Evolutionary conservation across 2,113 vertebrate species (phyloP), one percentile per base, ranked within the genome.

Genomic region (Eclectus roratus): DNA sequence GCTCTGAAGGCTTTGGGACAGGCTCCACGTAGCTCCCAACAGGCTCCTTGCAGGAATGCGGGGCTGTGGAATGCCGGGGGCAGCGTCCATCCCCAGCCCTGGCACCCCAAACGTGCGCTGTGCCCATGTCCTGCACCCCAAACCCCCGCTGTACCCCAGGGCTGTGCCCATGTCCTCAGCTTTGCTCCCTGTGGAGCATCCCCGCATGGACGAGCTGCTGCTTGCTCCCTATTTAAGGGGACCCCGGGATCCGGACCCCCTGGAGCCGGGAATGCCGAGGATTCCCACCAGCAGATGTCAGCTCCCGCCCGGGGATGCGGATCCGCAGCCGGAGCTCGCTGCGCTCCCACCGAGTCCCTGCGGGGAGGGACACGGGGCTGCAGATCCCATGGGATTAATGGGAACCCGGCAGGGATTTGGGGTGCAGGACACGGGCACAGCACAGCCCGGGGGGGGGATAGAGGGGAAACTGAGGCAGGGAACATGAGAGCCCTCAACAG

Each of bases 241-340:
- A 11, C 7, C n/a, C 61, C 17, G 4, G 4, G 11, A 11, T 3
- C 13, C 2, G 10, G 13, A 29, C 49, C 11, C 66, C 49, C 17
- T 1, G 2, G 13, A 55, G 37, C 25, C 56, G 20, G 35, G 64
- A 82, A 55, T 46, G 78, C 86, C 17, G 50, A 70, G 70, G 4
- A 37, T 61, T 89, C 44, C 41, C 2, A 35, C 95, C 95, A 92
- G 89, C 93, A 96, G 95, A 77, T 91, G 91, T 94, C 95, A 96
- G 93, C 91, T 93, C 79, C 89, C 35, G 46, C 55, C 80, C 21
- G 83, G 86, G 89, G 76, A 70, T 88, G 91, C 33, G 63, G 44
- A 60, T 13, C 37, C 10, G 44, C 63, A 31, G 5, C 15, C 4
- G 10, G 46, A 4, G 20, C 31, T 56, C 31, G 29, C 29, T 33